These are phyloP conservation scores for Pseudocheirus occidentalis DNA, from an alignment of 2,797 vertebrate genomes.

Conservation along the genomic window DNA sequence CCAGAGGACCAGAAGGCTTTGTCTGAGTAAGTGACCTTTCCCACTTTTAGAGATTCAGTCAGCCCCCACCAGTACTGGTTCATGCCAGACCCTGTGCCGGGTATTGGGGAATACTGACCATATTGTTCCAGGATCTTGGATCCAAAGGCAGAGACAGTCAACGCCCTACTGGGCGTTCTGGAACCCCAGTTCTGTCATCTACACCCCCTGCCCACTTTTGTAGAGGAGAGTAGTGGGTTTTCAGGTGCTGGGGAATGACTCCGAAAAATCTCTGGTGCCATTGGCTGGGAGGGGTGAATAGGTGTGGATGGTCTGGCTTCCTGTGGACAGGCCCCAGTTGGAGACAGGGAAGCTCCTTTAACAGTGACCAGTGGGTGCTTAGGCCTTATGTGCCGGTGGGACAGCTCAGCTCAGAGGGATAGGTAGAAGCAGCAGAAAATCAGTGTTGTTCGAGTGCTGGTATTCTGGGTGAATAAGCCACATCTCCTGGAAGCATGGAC, in stretches of 20 bases:
- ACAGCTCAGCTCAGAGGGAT: too few relatives aligned
- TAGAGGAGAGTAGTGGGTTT: background rate
- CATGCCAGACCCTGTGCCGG: background rate
- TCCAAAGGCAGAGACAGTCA: background rate
- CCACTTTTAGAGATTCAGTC: background rate
- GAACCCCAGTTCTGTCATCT: background rate
- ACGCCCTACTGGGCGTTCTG: too few relatives aligned
- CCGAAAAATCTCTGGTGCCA: background rate
- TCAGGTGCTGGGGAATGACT: background rate
- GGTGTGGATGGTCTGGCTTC: background rate
- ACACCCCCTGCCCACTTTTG: background rate
- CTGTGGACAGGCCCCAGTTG: background rate
- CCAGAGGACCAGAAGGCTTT: constrained; percentile 92
- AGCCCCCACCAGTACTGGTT: background rate
- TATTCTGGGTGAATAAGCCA: background rate
- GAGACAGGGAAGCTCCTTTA: too few relatives aligned
- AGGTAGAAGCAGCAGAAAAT: too few relatives aligned
- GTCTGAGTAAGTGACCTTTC: constrained; percentile 87
- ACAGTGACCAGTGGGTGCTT: background rate
- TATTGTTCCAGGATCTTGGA: background rate
- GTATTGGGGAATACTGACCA: background rate
- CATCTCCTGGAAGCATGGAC: background rate
- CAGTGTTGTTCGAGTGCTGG: too few relatives aligned
- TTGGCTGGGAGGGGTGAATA: background rate
- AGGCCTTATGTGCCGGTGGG: background rate